Percentiles rank a stretch among this genome's conserved stretches.
These are phyloP conservation scores for Platysternon megacephalum DNA, from an alignment of 2,113 vertebrate genomes.

Conservation along the genomic window DNA sequence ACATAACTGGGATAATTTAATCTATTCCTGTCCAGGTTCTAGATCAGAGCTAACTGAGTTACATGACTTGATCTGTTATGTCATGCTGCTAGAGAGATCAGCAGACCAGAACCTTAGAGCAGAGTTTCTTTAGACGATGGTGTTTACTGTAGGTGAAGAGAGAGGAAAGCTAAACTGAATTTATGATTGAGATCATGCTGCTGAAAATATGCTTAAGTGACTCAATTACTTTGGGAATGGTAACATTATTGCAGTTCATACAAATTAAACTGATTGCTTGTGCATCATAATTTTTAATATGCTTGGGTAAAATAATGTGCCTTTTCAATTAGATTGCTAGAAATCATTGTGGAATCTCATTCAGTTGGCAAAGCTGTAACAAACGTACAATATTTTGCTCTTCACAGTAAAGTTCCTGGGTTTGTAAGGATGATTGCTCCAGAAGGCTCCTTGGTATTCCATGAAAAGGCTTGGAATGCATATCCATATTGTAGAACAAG, in stretches of 20 bases:
- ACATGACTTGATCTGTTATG: background rate
- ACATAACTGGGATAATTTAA: fast-evolving
- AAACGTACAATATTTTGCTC: background rate
- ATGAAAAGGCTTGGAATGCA: slow-evolving; percentile 96
- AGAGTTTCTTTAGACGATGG: background rate
- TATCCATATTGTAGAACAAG: slow-evolving; percentile 96
- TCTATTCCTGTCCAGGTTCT: background rate
- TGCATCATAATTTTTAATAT: background rate
- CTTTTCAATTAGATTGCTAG: background rate
- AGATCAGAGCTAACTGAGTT: too few species aligned
- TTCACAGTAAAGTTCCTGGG: slow-evolving; percentile 91
- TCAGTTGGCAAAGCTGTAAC: background rate
- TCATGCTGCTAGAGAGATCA: background rate
- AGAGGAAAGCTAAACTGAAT: background rate
- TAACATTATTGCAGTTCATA: background rate
- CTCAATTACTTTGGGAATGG: background rate
- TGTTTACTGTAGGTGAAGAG: background rate
- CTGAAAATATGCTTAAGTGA: background rate
- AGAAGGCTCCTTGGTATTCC: slow-evolving; percentile 90
- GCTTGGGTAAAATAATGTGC: background rate
- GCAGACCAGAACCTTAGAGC: background rate
- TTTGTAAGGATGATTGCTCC: slow-evolving; percentile 93
- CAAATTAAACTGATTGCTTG: background rate
- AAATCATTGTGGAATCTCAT: background rate
- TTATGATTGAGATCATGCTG: fast-evolving